These are phyloP conservation scores for Mus musculus DNA, from an alignment of 2,113 vertebrate species.

Conservation along the genomic window GRCm39 chr2:105217001-105217500, in stretches of 20 bases:
- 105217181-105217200: neutral
- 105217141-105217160: neutral
- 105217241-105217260: slow-evolving; percentile 35
- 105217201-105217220: neutral
- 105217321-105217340: slow-evolving; percentile 14
- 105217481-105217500: neutral
- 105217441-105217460: fast-evolving
- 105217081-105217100: neutral
- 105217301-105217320: slow-evolving; percentile 9
- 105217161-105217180: neutral
- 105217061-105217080: neutral
- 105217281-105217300: slow-evolving; percentile 72
- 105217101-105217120: neutral
- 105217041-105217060: neutral
- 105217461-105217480: neutral
- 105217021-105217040: fast-evolving
- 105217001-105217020: neutral
- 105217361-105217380: neutral
- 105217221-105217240: neutral
- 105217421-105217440: neutral
- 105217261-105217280: slow-evolving; percentile 46
- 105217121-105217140: neutral
- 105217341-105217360: neutral
- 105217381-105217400: neutral
- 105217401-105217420: neutral